These are phyloP conservation scores for Formica selysi DNA, from an alignment of 1,140 invertebrate genomes.

Conservation along the genomic window DNA sequence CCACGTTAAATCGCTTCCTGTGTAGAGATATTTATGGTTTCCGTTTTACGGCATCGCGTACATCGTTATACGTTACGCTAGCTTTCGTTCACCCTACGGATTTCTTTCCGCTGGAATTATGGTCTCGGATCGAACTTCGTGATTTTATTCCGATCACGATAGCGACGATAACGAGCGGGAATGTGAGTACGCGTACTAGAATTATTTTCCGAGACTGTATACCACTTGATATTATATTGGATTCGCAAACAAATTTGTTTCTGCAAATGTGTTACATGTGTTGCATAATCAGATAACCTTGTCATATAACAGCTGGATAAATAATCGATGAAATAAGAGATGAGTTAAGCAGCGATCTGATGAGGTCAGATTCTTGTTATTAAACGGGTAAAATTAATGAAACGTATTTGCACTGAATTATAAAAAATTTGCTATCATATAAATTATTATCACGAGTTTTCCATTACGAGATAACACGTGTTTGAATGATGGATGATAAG, in stretches of 20 bases:
- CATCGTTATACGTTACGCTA: slow-evolving; percentile 8
- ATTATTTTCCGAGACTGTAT: not conserved
- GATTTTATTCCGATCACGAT: not conserved
- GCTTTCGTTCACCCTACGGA: not conserved
- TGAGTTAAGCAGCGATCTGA: not conserved
- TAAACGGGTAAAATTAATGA: not conserved
- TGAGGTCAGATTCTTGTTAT: not conserved
- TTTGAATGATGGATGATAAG: not conserved
- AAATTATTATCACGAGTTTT: not conserved
- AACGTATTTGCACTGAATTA: not conserved
- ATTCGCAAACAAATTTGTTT: not conserved
- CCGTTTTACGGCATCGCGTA: slow-evolving; percentile 28
- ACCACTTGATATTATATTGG: slow-evolving; percentile 20
- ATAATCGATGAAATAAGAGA: not conserved
- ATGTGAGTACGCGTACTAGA: not conserved
- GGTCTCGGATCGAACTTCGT: not conserved
- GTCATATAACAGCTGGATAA: not conserved
- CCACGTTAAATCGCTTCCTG: slow-evolving; percentile 38
- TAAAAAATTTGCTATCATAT: not conserved
- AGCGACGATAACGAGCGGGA: not conserved
- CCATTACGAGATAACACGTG: not conserved
- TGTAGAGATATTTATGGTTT: slow-evolving; percentile 37
- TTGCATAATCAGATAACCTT: slow-evolving; percentile 24
- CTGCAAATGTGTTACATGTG: not conserved
- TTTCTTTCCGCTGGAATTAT: not conserved